A percentile compares a stretch with the other conserved stretches of the same genome.
Conservation (phyloP, 2,113 vertebrate genomes). For the Larimichthys crocea region DNA sequence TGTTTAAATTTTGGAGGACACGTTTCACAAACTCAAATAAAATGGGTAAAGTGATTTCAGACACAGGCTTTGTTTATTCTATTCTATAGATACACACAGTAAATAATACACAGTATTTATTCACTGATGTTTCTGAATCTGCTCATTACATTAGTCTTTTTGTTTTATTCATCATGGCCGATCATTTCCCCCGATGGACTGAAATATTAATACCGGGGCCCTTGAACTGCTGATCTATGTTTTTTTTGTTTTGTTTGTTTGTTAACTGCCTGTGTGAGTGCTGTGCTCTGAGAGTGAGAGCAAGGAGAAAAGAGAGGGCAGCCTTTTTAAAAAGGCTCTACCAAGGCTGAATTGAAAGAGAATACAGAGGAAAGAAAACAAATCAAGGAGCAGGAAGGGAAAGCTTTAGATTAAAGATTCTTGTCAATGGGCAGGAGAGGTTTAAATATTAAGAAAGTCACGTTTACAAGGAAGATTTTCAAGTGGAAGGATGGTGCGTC, state of each 20-base stretch:
- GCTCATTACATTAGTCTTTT: conserved; percentile 63
- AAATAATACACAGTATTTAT: conserved; percentile 43
- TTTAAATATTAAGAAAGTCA: conserved; percentile 87
- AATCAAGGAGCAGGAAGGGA: conserved; percentile 17
- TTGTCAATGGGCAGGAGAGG: conserved; percentile 69
- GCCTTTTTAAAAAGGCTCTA: conserved; percentile 15
- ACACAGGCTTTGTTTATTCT: conserved; percentile 1
- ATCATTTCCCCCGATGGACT: conserved; percentile 64
- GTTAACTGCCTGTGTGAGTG: conserved; percentile 38
- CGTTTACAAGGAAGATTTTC: conserved; percentile 61
- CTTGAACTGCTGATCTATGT: conserved; percentile 56
- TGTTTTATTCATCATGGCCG: conserved; percentile 70
- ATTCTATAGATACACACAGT: conserved; percentile 31
- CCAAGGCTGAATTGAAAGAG: conserved; percentile 31
- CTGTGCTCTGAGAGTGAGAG: neutral
- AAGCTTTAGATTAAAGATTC: conserved; percentile 77
- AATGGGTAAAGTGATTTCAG: neutral
- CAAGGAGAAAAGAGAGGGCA: neutral
- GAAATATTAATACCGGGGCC: conserved; percentile 80
- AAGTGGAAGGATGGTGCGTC: conserved; percentile 11
- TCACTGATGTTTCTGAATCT: conserved; percentile 41
- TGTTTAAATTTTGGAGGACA: too few species aligned
- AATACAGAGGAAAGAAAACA: conserved; percentile 68
- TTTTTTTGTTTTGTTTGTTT: conserved; percentile 36
- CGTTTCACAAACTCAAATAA: too few species aligned